Conservation (phyloP, 2,797 vertebrate species). For the Loris lydekkerianus region DNA sequence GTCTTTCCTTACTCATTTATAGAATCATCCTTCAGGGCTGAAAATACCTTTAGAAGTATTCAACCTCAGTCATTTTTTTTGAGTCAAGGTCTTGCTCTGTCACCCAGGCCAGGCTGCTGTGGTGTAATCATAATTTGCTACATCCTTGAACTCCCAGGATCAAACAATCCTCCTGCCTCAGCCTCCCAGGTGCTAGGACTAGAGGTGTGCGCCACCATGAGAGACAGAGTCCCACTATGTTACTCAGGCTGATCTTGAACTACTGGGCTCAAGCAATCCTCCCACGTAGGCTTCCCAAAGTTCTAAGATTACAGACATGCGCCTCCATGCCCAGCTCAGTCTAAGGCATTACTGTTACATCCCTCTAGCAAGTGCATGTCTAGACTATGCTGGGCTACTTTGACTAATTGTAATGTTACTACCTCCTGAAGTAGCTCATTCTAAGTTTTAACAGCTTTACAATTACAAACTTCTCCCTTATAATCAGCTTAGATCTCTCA, state of each 20-base stretch:
- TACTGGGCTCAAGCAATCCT: neutral
- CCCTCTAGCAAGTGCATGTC: neutral
- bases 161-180: neutral
- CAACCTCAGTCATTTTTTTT: neutral
- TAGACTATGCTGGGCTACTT: neutral
- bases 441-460: neutral
- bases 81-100: neutral
- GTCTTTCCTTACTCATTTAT: neutral
- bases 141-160: neutral
- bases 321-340: neutral
- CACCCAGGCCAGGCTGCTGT: neutral
- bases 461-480: constrained; percentile 25
- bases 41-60: neutral
- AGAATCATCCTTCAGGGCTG: neutral
- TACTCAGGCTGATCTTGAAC: neutral
- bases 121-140: neutral
- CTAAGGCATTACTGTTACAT: neutral
- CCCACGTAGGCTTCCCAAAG: neutral
- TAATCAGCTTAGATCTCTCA: constrained; percentile 10
- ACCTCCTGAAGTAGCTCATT: neutral
- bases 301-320: neutral
- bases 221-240: neutral
- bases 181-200: neutral
- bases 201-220: too few relatives aligned
- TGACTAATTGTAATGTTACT: constrained; percentile 14